These are phyloP conservation scores for Hyperoplus lanceolatus DNA, from an alignment of 2,797 vertebrate species.

Conservation along the genomic window DNA sequence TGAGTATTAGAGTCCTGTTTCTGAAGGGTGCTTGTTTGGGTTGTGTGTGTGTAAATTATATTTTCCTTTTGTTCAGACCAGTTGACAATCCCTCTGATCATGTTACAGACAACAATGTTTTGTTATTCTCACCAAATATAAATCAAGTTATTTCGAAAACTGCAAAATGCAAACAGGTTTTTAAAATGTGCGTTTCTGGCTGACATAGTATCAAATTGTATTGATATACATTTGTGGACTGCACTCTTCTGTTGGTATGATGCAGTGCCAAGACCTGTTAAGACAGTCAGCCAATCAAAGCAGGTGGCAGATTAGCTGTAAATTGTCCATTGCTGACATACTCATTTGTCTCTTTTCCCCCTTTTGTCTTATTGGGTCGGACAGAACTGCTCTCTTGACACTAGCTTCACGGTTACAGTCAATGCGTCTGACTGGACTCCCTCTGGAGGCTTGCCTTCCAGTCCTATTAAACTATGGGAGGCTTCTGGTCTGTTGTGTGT, in stretches of 20 bases:
- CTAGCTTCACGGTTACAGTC: conserved; percentile 47
- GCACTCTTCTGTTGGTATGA: background rate
- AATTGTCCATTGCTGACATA: conserved; percentile 34
- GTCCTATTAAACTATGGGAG: conserved; percentile 58
- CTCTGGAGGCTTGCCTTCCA: conserved; percentile 46
- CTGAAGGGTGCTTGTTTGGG: conserved; percentile 52
- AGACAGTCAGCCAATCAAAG: conserved; percentile 30
- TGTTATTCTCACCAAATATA: conserved; percentile 4
- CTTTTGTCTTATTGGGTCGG: conserved; percentile 27
- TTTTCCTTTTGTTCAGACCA: conserved; percentile 67
- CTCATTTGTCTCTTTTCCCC: conserved; percentile 29
- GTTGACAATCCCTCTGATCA: conserved; percentile 78
- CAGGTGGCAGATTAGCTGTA: conserved; percentile 48
- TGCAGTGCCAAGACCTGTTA: conserved; percentile 1
- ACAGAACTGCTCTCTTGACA: conserved; percentile 38
- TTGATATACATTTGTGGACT: background rate
- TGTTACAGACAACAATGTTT: conserved; percentile 48
- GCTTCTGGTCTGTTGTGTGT: conserved; percentile 72
- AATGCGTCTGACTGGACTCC: conserved; percentile 51
- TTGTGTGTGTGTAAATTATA: conserved; percentile 47
- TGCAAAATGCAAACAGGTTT: background rate
- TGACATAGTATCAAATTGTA: background rate
- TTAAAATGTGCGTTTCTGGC: background rate
- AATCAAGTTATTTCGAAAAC: conserved; percentile 17
- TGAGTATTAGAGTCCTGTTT: conserved; percentile 60